Evolutionary conservation across 2,888 invertebrate species (phyloP), one percentile per base, ranked within the genome.

Genomic region (Norana najaformis): DNA sequence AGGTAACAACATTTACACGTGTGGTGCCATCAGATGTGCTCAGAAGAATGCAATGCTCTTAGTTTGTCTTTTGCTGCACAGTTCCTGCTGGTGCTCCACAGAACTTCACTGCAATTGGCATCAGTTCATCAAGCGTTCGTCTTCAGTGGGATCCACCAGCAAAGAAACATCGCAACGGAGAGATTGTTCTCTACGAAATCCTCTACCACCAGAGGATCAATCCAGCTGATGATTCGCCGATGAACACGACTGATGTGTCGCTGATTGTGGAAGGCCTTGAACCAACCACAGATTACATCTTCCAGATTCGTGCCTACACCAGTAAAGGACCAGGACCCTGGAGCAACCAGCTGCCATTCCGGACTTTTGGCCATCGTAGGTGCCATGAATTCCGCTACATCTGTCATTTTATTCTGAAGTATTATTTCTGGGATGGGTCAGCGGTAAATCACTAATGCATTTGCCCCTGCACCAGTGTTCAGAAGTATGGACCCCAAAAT

Each of bases 261-360:
- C 91, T 93, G 88, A 93, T 93, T 89, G 92, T 95, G 13, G 92
- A 93, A 83, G 93, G 93, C 93, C 96, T 99, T 92, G 98, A 98
- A 95, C 98, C 98, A 95, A 97, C 97, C 94, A 97, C 98, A 0
- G 98, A 98, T 94, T 99, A 99, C 94, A 96, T 97, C 90, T 98
- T 98, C 94, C 97, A 97, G 95, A 97, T 99, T 35, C 96, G 97
- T 93, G 98, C 98, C 0, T 97, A 97, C 94, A 99, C 99, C 0
- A 97, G 96, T 91, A 97, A 97, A 94, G 99, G 99, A 2, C 96
- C 97, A 6, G 99, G 99, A 0, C 98, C 98, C 0, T 98, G 97
- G 94, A 98, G 98, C 93, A 97, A 98, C 93, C 97, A 97, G 93
- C 95, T 97, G 83, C 96, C 97, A 69, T 94, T 94, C 92, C 91